Evolutionary conservation across 1,140 invertebrate species (phyloP).

Genomic region (Drosophila jambulina): DNA sequence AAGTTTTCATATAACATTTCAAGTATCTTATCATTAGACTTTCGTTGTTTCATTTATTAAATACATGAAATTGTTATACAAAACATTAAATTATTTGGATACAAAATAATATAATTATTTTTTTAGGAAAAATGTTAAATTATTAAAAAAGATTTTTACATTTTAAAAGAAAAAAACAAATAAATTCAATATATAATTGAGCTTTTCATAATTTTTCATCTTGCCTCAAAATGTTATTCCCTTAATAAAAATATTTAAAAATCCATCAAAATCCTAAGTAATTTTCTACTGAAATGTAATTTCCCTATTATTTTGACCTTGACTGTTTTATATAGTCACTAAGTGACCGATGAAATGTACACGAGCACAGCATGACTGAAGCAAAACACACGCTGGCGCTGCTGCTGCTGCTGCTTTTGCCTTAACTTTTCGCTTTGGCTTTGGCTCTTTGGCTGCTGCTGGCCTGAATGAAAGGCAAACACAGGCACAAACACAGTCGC

Average conservation of each 20-base stretch:
- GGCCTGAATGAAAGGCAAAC: slow-evolving; percentile 46
- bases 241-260: neutral
- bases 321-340: slow-evolving; percentile 43
- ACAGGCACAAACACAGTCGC: slow-evolving; percentile 24
- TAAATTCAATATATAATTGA: neutral
- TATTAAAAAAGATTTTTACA: too few relatives aligned
- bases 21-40: too few relatives aligned
- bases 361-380: slow-evolving; percentile 58
- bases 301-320: slow-evolving; percentile 2
- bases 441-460: slow-evolving; percentile 26
- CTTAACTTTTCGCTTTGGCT: slow-evolving; percentile 9
- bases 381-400: slow-evolving; percentile 26
- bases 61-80: too few relatives aligned
- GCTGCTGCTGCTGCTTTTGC: slow-evolving; percentile 24
- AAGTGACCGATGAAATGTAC: slow-evolving; percentile 81
- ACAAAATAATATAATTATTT: too few relatives aligned
- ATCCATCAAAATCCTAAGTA: too few relatives aligned
- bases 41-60: too few relatives aligned
- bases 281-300: neutral
- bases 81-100: too few relatives aligned
- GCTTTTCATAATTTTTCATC: neutral
- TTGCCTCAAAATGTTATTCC: accelerated
- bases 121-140: too few relatives aligned
- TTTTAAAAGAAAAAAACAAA: too few relatives aligned
- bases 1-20: too few relatives aligned